These are phyloP conservation scores for Morpho helenor DNA, from an alignment of 2,888 invertebrate species.

Conservation along the genomic window DNA sequence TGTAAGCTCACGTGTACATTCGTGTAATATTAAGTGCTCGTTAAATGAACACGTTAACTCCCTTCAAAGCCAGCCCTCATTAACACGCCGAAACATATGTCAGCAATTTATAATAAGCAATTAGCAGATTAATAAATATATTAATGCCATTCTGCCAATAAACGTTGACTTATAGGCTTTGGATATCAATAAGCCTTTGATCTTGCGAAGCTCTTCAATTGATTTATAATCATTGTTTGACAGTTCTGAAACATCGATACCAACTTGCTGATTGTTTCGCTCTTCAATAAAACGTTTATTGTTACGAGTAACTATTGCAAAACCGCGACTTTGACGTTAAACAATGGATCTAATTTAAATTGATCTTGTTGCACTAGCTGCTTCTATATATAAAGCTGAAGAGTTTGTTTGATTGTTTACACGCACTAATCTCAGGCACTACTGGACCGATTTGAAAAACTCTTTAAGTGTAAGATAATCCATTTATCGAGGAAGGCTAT, in stretches of 20 bases:
- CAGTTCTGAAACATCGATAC: constrained; percentile 45
- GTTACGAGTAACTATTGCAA: not conserved
- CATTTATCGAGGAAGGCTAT: no score
- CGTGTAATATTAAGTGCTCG: constrained; percentile 18
- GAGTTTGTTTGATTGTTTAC: no score
- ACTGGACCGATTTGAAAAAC: no score
- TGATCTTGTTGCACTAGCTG: no score
- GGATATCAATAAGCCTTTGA: constrained; percentile 60
- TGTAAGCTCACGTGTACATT: constrained; percentile 15
- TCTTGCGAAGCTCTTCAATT: constrained; percentile 53
- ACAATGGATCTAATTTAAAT: no score
- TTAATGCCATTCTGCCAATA: constrained; percentile 63
- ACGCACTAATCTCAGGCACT: no score
- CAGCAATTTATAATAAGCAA: constrained; percentile 67
- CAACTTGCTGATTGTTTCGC: constrained; percentile 36
- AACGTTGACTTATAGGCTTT: constrained; percentile 48
- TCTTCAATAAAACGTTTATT: constrained; percentile 18
- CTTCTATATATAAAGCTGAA: no score
- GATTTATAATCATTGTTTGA: constrained; percentile 64
- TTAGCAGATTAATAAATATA: constrained; percentile 74
- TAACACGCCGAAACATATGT: constrained; percentile 59
- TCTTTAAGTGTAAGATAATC: no score
- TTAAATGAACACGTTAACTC: constrained; percentile 25
- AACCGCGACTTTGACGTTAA: not conserved
- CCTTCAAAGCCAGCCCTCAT: constrained; percentile 59